phyloP scores from a whole-genome alignment of 2,888 invertebrate genomes.

The Hecatera dysodea region DNA sequence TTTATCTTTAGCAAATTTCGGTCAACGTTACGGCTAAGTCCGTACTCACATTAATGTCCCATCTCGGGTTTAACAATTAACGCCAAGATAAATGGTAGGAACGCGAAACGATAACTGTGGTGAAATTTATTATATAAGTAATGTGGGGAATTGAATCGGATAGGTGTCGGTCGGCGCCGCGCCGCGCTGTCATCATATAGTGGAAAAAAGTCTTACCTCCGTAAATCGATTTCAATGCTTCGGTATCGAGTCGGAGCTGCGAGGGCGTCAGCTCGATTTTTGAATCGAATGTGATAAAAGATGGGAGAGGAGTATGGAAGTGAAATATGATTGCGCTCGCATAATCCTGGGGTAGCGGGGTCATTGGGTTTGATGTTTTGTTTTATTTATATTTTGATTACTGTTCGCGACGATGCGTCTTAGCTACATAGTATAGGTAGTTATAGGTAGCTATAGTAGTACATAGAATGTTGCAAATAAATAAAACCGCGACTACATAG shows the following conservation, averaged over 20 bases:
- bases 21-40: slow-evolving; percentile 57
- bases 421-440: too few relatives aligned
- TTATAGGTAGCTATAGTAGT: too few relatives aligned
- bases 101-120: slow-evolving; percentile 63
- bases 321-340: slow-evolving; percentile 35
- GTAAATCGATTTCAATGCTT: slow-evolving; percentile 60
- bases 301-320: slow-evolving; percentile 28
- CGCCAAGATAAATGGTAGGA: slow-evolving; percentile 59
- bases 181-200: slow-evolving; percentile 47
- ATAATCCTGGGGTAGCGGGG: not conserved
- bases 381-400: not conserved
- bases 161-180: slow-evolving; percentile 47
- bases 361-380: not conserved
- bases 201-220: slow-evolving; percentile 51
- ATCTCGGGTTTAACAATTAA: slow-evolving; percentile 65
- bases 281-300: slow-evolving; percentile 44
- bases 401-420: not conserved
- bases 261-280: slow-evolving; percentile 35
- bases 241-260: slow-evolving; percentile 37
- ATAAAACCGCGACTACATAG: too few relatives aligned
- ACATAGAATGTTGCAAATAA: too few relatives aligned
- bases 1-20: slow-evolving; percentile 78
- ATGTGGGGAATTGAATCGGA: slow-evolving; percentile 58
- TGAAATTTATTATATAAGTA: slow-evolving; percentile 63
- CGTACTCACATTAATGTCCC: slow-evolving; percentile 58